Conservation (phyloP, 2,113 vertebrate species). For the Leucopsar rothschildi region DNA sequence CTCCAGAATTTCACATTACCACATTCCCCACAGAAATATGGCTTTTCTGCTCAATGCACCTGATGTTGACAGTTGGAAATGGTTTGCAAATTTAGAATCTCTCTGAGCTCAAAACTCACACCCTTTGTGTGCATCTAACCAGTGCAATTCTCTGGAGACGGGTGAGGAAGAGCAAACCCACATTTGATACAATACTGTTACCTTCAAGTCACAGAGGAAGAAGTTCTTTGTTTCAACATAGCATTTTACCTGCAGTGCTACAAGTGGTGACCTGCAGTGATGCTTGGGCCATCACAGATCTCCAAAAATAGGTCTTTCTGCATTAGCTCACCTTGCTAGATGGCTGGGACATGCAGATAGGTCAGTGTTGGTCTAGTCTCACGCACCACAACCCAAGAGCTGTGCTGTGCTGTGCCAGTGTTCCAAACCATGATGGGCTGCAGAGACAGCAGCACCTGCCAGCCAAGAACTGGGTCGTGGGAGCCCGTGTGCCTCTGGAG, state of each 20-base stretch:
- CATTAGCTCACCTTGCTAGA: not conserved
- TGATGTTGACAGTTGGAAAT: not conserved
- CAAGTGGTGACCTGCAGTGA: not conserved
- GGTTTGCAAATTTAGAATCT: not conserved
- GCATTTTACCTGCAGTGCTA: not conserved
- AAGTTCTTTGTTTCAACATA: not conserved
- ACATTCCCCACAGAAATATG: not conserved
- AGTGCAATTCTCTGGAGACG: not conserved
- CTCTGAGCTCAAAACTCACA: not conserved
- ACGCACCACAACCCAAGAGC: not conserved
- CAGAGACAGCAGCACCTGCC: not conserved
- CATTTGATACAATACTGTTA: not conserved
- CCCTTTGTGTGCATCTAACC: not conserved
- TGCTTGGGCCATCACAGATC: not conserved
- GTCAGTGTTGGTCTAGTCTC: not conserved
- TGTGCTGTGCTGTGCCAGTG: not conserved
- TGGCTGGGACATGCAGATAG: not conserved
- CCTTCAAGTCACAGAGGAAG: not conserved
- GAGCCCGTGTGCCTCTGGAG: not conserved
- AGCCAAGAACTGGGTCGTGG: not conserved
- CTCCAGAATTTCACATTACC: not conserved
- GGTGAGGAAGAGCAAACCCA: not conserved
- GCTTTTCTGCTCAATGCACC: not conserved
- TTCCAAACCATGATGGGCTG: rapidly evolving
- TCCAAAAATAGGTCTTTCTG: not conserved